Evolutionary conservation across 2,888 invertebrate species (phyloP).

Genomic region (Stegophylla sp.): DNA sequence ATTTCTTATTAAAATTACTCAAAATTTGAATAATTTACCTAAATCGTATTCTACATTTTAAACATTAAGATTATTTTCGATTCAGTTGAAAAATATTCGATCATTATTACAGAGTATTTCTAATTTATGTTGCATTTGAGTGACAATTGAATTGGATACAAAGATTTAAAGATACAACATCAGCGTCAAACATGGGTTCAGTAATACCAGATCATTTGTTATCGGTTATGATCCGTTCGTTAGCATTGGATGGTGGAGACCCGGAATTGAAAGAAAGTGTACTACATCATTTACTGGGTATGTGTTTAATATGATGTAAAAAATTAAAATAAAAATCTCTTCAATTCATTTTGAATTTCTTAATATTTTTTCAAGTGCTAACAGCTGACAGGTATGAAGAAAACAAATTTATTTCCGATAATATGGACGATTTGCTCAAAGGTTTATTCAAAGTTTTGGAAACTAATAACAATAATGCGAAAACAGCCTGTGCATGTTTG

Average conservation of each 20-base stretch:
- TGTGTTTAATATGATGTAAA: too few species aligned
- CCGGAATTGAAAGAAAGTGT: background rate
- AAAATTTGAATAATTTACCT: too few species aligned
- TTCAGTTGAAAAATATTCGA: too few species aligned
- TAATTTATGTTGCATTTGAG: too few species aligned
- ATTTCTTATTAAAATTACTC: too few species aligned
- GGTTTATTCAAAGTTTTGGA: slow-evolving; percentile 34
- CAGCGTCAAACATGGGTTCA: background rate
- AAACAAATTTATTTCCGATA: background rate
- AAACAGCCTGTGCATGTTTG: slow-evolving; percentile 47
- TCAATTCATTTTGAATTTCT: background rate
- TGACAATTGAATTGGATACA: too few species aligned
- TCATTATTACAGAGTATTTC: too few species aligned
- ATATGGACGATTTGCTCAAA: slow-evolving; percentile 19
- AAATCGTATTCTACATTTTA: too few species aligned
- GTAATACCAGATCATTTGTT: slow-evolving; percentile 13
- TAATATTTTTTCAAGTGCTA: background rate
- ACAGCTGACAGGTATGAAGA: background rate
- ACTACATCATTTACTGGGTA: slow-evolving; percentile 17
- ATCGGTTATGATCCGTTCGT: background rate
- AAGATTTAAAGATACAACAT: too few species aligned
- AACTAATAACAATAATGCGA: background rate
- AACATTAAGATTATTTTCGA: too few species aligned
- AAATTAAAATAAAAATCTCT: too few species aligned
- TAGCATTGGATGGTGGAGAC: background rate